Percentiles rank a stretch among this genome's conserved stretches.
Evolutionary conservation across 2,888 invertebrate species (phyloP).

Genomic region (Carpatolechia fugitivella): DNA sequence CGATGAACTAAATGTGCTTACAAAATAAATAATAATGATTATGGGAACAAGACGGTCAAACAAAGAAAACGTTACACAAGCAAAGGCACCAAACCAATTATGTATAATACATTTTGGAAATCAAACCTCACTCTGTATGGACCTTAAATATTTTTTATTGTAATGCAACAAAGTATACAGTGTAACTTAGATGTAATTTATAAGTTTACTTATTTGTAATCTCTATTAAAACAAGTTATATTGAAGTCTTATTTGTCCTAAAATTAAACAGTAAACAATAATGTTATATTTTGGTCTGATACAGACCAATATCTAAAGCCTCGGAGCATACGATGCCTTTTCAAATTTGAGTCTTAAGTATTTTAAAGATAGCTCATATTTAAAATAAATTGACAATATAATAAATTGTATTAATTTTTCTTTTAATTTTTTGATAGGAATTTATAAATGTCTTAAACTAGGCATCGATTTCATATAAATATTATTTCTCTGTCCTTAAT

Average conservation of each 20-base stretch:
- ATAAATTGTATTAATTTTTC: no score
- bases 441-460: neutral
- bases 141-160: slow-evolving; percentile 34
- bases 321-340: slow-evolving; percentile 26
- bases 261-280: slow-evolving; percentile 15
- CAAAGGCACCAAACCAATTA: slow-evolving; percentile 3
- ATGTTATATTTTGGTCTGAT: slow-evolving; percentile 58
- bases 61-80: neutral
- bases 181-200: slow-evolving; percentile 19
- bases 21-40: neutral
- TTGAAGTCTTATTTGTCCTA: slow-evolving; percentile 14
- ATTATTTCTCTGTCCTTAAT: neutral
- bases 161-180: slow-evolving; percentile 35
- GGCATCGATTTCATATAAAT: neutral
- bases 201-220: slow-evolving; percentile 10
- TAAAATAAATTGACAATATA: no score
- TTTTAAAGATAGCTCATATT: neutral
- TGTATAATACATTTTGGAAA: slow-evolving; percentile 14
- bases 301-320: slow-evolving; percentile 65
- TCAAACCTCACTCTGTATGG: slow-evolving; percentile 18
- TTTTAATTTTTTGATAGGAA: no score
- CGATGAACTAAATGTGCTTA: neutral
- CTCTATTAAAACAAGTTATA: slow-evolving; percentile 11
- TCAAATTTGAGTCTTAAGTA: neutral
- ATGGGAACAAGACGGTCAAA: neutral